Percentiles rank a stretch among this genome's conserved stretches.
Evolutionary conservation across 2,113 vertebrate genomes (phyloP).

Genomic region (Cromileptes altivelis): DNA sequence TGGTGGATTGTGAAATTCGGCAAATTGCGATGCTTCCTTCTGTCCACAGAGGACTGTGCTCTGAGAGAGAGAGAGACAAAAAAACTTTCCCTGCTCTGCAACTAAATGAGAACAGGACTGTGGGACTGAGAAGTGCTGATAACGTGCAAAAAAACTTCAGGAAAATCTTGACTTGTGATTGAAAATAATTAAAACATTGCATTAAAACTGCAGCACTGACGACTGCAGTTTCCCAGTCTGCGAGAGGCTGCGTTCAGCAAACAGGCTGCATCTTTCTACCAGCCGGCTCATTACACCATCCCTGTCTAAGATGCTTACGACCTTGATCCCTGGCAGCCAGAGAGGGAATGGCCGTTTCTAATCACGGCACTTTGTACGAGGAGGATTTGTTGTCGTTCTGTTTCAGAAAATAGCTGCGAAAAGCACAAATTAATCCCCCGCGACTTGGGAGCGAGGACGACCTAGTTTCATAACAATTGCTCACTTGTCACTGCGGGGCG

Average conservation of each 20-base stretch:
- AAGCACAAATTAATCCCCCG: slow-evolving; percentile 73
- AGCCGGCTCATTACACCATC: slow-evolving; percentile 44
- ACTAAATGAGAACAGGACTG: background rate
- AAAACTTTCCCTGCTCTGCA: background rate
- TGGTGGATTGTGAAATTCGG: slow-evolving; percentile 23
- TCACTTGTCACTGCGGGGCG: slow-evolving; percentile 64
- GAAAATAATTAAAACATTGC: background rate
- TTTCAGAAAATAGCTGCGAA: slow-evolving; percentile 72
- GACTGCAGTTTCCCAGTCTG: background rate
- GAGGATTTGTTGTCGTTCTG: slow-evolving; percentile 69
- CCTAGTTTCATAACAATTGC: slow-evolving; percentile 77
- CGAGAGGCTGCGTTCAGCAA: background rate
- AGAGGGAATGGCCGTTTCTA: slow-evolving; percentile 42
- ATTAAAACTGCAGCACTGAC: background rate
- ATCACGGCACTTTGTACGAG: slow-evolving; percentile 45
- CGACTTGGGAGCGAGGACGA: slow-evolving; percentile 52
- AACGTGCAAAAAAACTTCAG: background rate
- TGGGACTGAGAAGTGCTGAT: slow-evolving; percentile 6
- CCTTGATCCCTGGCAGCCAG: slow-evolving; percentile 52
- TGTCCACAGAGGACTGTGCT: background rate
- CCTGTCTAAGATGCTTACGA: slow-evolving; percentile 58
- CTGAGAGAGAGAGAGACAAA: background rate
- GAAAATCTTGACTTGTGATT: background rate
- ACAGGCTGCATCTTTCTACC: slow-evolving; percentile 22
- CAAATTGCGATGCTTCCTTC: slow-evolving; percentile 14